Base-by-base conservation (phyloP, 1,140 invertebrate genomes). In the Laupala kohalensis region DNA sequence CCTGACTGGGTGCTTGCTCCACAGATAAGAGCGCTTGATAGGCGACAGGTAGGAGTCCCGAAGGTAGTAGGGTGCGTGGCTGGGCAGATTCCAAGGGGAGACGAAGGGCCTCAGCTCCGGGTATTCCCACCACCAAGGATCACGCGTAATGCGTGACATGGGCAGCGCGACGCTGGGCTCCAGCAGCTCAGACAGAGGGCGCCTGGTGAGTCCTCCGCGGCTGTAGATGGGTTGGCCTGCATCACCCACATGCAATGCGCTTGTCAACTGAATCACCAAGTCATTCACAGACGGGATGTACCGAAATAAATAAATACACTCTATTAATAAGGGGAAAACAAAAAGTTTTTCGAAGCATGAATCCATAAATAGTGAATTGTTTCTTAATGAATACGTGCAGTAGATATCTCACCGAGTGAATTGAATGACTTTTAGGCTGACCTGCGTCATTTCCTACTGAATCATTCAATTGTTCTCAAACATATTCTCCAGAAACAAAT, bases 11-110 rank as follows among this genome's bases (percentile, higher is more conserved):
- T 94, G 92, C 82, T 90, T 89, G 79, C 89, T 89, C 92, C 92
- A 94, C 75, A 94, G 85, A 83, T 92, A 94, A 81, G 88, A 90
- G 81, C 91, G 90, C 86, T 93, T 93, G 78, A 94, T 86, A 68
- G 92, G 92, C 76, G 91, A 93, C 78, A 94, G 87, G 83, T 92
- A 94, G 77, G 90, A 92, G 84, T 92, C 90, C 73, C 92, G 85
- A 76, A 93, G 84, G 83, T 89, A 92, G 77, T 90, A 93, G 71
- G 91, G 92, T 76, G 86, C 88, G 77, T 84, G 84, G 28, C 29
- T 15, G 28, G 84, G 86, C 75, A 85, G 83, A 76, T 79, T 83
- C 77, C 83, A 85, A 75, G 86, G 83, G 12, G 84, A 82, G 73
- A 87, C 85, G 80, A 85, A 88, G 68, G 92, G 92, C 79, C 86